Evolutionary conservation across 92 coral and sea anemone genomes (phyloP).

Genomic region (Bergia puertoricense): DNA sequence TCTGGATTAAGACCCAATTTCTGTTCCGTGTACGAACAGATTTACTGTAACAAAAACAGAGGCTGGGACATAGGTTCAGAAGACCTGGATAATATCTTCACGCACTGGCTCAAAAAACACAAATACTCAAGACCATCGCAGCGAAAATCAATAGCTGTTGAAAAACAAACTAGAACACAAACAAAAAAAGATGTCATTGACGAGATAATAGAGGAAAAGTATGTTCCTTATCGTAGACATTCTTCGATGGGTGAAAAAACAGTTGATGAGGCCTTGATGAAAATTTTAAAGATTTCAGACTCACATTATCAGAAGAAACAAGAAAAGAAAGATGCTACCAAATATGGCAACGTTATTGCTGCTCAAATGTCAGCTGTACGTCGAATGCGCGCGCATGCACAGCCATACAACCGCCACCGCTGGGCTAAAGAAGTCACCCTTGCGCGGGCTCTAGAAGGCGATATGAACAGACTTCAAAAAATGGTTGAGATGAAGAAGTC

Average conservation of each 20-base stretch:
- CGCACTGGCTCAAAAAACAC: slow-evolving; percentile 52
- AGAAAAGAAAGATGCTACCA: slow-evolving; percentile 58
- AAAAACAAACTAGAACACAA: not conserved
- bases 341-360: slow-evolving; percentile 68
- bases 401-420: slow-evolving; percentile 50
- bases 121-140: not conserved
- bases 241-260: slow-evolving; percentile 45
- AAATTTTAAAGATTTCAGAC: slow-evolving; percentile 35
- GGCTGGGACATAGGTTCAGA: slow-evolving; percentile 50
- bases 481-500: not conserved
- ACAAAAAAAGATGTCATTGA: slow-evolving; percentile 45
- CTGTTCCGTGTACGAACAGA: slow-evolving; percentile 14
- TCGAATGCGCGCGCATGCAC: slow-evolving; percentile 49
- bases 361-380: slow-evolving; percentile 60
- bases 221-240: slow-evolving; percentile 31
- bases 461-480: slow-evolving; percentile 54
- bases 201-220: slow-evolving; percentile 21
- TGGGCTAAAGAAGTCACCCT: slow-evolving; percentile 82
- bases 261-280: slow-evolving; percentile 16
- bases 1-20: slow-evolving; percentile 45
- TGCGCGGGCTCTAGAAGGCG: slow-evolving; percentile 72
- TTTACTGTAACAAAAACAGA: slow-evolving; percentile 34
- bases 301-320: slow-evolving; percentile 40
- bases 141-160: not conserved
- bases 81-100: slow-evolving; percentile 57